Evolutionary conservation across 2,113 vertebrate genomes (phyloP), one percentile per base, ranked within the genome.

Genomic region (Acanthisitta chloris): DNA sequence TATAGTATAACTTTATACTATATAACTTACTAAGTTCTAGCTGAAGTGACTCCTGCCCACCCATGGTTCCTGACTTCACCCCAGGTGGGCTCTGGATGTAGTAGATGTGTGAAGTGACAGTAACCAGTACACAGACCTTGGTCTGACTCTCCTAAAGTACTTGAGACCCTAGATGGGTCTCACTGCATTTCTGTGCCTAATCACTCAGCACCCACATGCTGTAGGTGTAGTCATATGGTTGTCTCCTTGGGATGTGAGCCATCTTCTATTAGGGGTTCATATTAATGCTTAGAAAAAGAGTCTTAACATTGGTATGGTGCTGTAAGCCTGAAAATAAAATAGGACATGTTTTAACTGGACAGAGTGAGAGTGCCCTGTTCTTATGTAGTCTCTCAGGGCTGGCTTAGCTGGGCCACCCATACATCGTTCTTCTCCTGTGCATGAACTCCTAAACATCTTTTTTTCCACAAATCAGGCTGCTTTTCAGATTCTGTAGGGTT

Each of bases 31-130:
- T 65, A 66, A 45, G 12, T 49, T 66, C 9, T 17, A 54, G 42
- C 26, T 36, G 61, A 71, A 61, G 42, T 51, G 74, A n/a, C 2
- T 74, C 7, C 52, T 52, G 34, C 34, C 46, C 34, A 31, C 18
- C 14, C 1, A 0, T 25, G 34, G 38, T 43, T 66, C 74, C 59
- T 74, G 34, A 42, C 38, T 58, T 77, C 0, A 0, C 7, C 20
- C 34, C 34, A 11, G 33, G 8, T 0, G 4, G 42, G 20, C 74
- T 24, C 31, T 21, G 43, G 28, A 16, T 26, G 9, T 29, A n/a
- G n/a, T 42, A 74, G 33, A 34, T 1, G 12, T 6, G 14, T 6
- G 59, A 78, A 64, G 25, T 1, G 4, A 3, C 46, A 43, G 8
- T 26, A 4, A 25, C 88, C 42, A 23, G 28, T 11, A 4, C 4